These are phyloP conservation scores for Hirtodrosophila cameraria DNA, from an alignment of 2,888 invertebrate species.

Conservation along the genomic window DNA sequence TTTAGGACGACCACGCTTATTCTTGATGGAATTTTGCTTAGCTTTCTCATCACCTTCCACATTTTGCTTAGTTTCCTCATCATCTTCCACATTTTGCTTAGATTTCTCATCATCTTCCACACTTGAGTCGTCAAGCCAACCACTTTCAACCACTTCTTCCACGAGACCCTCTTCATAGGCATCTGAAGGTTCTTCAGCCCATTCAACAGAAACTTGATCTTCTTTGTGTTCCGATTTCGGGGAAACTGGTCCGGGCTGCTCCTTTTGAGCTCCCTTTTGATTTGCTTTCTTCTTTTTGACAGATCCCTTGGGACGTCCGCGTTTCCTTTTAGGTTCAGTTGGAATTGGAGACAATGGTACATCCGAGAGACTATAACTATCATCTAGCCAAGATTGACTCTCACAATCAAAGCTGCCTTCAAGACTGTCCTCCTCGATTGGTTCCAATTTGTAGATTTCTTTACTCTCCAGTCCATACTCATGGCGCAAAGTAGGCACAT, in stretches of 20 bases:
- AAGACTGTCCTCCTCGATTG: background rate
- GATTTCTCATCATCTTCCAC: background rate
- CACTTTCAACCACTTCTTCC: conserved; percentile 4
- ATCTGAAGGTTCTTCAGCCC: background rate
- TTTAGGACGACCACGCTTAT: conserved; percentile 27
- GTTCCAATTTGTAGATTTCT: background rate
- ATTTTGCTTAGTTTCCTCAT: background rate
- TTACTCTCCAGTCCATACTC: conserved; percentile 44
- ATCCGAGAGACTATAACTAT: background rate
- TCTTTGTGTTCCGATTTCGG: background rate
- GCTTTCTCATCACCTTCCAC: background rate
- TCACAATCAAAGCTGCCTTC: background rate
- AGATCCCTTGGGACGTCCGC: conserved; percentile 25
- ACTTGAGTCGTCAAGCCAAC: conserved; percentile 23
- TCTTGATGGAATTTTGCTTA: conserved; percentile 10
- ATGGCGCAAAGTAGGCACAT: conserved; percentile 35
- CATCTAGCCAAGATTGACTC: background rate
- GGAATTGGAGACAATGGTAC: background rate
- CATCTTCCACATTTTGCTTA: background rate
- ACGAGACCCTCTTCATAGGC: background rate
- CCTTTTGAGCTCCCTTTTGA: too few relatives aligned
- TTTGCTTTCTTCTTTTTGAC: background rate
- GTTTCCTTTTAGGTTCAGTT: conserved; percentile 11
- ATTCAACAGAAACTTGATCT: background rate
- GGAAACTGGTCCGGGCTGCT: background rate